Percentiles rank a stretch among this genome's conserved stretches.
These are phyloP conservation scores for Bujurquina vittata DNA, from an alignment of 2,113 vertebrate species.

Conservation along the genomic window DNA sequence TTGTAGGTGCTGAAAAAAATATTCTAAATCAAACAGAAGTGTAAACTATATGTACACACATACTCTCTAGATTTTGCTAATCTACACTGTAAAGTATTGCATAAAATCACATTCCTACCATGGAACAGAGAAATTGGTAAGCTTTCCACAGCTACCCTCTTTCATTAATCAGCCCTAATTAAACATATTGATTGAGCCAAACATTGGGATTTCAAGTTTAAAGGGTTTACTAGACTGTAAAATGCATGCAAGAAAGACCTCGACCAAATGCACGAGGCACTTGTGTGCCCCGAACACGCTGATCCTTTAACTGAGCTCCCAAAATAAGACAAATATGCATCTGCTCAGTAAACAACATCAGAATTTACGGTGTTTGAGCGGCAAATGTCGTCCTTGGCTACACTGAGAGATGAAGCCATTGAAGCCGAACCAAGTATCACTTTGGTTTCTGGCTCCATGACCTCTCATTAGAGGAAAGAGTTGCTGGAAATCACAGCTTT, in stretches of 20 bases:
- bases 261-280: conserved; percentile 35
- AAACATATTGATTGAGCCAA: conserved; percentile 86
- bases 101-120: conserved; percentile 35
- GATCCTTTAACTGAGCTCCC: conserved; percentile 38
- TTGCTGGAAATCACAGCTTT: conserved; percentile 37
- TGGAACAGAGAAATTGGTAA: conserved; percentile 74
- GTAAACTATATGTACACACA: neutral
- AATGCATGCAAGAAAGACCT: conserved; percentile 49
- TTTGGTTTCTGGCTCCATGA: conserved; percentile 55
- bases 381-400: conserved; percentile 52
- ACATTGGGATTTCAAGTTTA: conserved; percentile 76
- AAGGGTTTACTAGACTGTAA: conserved; percentile 77
- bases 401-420: conserved; percentile 37
- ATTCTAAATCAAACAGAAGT: conserved; percentile 17
- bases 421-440: conserved; percentile 56
- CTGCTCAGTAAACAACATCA: conserved; percentile 68
- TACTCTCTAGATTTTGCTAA: neutral
- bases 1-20: conserved; percentile 46
- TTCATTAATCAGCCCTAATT: conserved; percentile 93
- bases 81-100: conserved; percentile 5
- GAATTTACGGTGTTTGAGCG: conserved; percentile 34
- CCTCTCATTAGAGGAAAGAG: conserved; percentile 39
- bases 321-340: conserved; percentile 68
- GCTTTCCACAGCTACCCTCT: conserved; percentile 70
- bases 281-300: conserved; percentile 57